Conservation (phyloP, 2,888 invertebrate genomes). For the Operophtera brumata region DNA sequence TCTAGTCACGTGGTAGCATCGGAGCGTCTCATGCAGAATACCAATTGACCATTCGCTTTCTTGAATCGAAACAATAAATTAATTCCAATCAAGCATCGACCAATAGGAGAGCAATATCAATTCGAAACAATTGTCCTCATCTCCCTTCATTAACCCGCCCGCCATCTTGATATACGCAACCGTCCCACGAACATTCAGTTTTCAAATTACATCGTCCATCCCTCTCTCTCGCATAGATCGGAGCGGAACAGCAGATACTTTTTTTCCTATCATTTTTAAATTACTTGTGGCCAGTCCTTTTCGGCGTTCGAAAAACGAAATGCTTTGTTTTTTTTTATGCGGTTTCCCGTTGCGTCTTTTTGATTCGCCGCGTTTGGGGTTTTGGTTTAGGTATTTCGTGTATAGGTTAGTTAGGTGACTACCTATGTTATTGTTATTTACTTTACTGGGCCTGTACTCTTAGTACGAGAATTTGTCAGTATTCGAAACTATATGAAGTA, state of each 20-base stretch:
- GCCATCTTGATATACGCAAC: slow-evolving; percentile 38
- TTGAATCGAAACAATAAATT: slow-evolving; percentile 24
- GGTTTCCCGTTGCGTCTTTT: slow-evolving; percentile 27
- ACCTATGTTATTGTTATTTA: slow-evolving; percentile 4
- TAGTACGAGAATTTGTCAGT: too few species aligned
- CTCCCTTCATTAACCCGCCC: slow-evolving; percentile 37
- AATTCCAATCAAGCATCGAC: slow-evolving; percentile 31
- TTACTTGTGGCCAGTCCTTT: slow-evolving; percentile 37
- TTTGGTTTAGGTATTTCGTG: slow-evolving; percentile 5
- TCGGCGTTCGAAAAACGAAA: slow-evolving; percentile 29
- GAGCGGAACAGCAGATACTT: slow-evolving; percentile 30
- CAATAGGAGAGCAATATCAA: slow-evolving; percentile 37
- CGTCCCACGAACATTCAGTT: slow-evolving; percentile 38
- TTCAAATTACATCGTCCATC: slow-evolving; percentile 34
- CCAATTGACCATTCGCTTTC: slow-evolving; percentile 2
- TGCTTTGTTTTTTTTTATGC: slow-evolving; percentile 32
- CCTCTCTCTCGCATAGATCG: slow-evolving; percentile 21
- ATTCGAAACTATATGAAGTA: too few species aligned
- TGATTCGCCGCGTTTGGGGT: slow-evolving; percentile 23
- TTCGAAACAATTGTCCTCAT: slow-evolving; percentile 42
- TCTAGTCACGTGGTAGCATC: too few species aligned
- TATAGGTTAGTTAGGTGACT: slow-evolving; percentile 9
- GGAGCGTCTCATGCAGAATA: not conserved
- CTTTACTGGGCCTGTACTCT: too few species aligned
- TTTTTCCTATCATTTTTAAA: slow-evolving; percentile 39